Base-by-base conservation (phyloP, 2,888 invertebrate genomes). In the Microctonus brassicae region DNA sequence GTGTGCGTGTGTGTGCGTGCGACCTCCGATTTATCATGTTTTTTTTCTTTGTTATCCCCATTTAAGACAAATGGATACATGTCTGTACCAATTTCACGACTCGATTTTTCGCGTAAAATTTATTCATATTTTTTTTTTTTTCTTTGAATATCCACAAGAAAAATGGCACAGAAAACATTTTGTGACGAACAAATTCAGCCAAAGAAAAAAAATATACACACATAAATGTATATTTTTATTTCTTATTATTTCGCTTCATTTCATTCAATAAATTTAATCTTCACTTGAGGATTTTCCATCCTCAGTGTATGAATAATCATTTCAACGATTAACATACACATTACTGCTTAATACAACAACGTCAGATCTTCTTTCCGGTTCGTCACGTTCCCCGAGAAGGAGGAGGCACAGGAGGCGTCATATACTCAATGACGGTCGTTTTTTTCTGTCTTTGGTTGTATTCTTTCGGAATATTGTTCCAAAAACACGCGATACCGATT, bases 381-480 rank as follows among this genome's bases (percentile, higher is more conserved):
- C 84, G 79, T 86, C 83, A 78, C 81, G 82, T 78, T 81, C 82
- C 73, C 84, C 84, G 79, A 86, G 82, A 79, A 86, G 84, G 82
- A 86, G 86, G 83, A 84, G 82, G 85, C 83, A 84, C 69, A 86
- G 81, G 78, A 86, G 81, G 79, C 85, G 86, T 91, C 90, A 94
- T 90, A 94, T 94, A 87, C 93, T 94, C 78, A 94, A 89, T 52
- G 94, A 94, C 29, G 94, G 94, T 81, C 94, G 89, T 89, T 94
- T 94, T 89, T 94, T 94, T 78, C 94, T 89, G 79, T 94, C 93
- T 76, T 92, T 92, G 84, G 93, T 93, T 81, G 92, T 93, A 87
- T 93, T 94, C 88, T 93, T 94, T 55, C 94, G 94, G 83, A 94
- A 94, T 87, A 94, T 94, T 87, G 93, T 94, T 66, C 94, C 94